Evolutionary conservation across 2,888 invertebrate genomes (phyloP), one percentile per base, ranked within the genome.

Genomic region (Homarus gammarus): DNA sequence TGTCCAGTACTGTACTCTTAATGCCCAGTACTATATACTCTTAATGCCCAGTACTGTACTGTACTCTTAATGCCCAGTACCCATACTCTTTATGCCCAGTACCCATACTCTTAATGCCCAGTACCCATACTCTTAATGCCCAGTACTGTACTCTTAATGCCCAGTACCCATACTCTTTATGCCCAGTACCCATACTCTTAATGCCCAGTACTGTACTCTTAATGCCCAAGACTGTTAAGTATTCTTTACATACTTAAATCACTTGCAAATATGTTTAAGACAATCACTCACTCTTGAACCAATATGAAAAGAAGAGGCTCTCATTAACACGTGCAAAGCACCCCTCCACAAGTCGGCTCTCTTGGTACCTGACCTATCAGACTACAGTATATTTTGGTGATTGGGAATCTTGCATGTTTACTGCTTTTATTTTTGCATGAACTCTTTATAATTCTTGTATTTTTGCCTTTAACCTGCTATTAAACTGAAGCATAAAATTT

Each of bases 351-450:
- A 64, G 38, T 79, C 64, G 79, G 38, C 84, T 84, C 61, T 75
- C 75, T 75, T 84, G 75, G 40, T 75, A 72, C 61, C 36, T 84
- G 75, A 81, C 40, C 84, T 84, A 73, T 79, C 78, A 38, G n/a
- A 79, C 78, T 79, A n/a, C n/a, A n/a, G n/a, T n/a, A 56, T 79
- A 51, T 87, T 70, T 87, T 82, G 87, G 87, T 87, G 87, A 73
- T 87, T 87, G 87, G 87, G 73, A 38, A 70, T 49, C 68, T 82
- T 87, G 81, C 87, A 87, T 88, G 88, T 36, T 49, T 33, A 61
- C 38, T 70, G 81, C 81, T 79, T 79, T 51, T 51, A 77, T 38
- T 44, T 49, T n/a, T 88, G 82, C 88, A 83, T 88, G 82, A 68
- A 38, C 68, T 44, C 83, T 84, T 83, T 83, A 51, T 40, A 6